Evolutionary conservation across 2,113 vertebrate genomes (phyloP).

Genomic region (Prietella phreatophila): DNA sequence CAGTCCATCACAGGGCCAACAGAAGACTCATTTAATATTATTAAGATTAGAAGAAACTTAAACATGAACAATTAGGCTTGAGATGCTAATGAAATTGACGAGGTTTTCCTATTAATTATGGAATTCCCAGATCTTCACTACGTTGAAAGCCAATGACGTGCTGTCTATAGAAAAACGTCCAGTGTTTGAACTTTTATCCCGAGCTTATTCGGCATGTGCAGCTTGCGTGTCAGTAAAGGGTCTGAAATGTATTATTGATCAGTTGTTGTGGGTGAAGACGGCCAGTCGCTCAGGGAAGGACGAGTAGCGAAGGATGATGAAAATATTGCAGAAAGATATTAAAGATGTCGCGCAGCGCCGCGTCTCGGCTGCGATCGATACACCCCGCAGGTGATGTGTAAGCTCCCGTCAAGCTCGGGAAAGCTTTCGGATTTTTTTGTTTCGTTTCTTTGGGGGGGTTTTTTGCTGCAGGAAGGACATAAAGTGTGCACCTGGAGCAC

Average conservation of each 20-base stretch:
- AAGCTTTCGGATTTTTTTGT: neutral
- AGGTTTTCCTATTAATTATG: no score
- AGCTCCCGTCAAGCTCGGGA: neutral
- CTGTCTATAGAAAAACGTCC: neutral
- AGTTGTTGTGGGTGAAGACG: neutral
- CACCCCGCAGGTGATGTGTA: neutral
- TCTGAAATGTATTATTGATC: slow-evolving; percentile 26
- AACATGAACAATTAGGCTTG: neutral
- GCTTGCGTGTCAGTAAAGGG: neutral
- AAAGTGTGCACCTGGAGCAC: neutral
- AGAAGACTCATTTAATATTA: neutral
- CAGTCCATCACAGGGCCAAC: neutral
- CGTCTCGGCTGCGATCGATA: neutral
- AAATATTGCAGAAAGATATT: slow-evolving; percentile 24
- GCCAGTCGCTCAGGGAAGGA: neutral
- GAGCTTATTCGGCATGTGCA: neutral
- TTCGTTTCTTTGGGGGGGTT: neutral
- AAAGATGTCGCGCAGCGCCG: neutral
- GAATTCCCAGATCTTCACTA: neutral
- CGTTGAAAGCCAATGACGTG: neutral
- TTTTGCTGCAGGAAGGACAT: neutral
- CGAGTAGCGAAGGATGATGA: neutral
- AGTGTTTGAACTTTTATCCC: neutral
- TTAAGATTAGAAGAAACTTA: no score
- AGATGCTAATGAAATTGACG: neutral